A percentile compares a stretch with the other conserved stretches of the same genome.
Evolutionary conservation across 2,888 invertebrate genomes (phyloP).

Genomic region (Biston stratarius): DNA sequence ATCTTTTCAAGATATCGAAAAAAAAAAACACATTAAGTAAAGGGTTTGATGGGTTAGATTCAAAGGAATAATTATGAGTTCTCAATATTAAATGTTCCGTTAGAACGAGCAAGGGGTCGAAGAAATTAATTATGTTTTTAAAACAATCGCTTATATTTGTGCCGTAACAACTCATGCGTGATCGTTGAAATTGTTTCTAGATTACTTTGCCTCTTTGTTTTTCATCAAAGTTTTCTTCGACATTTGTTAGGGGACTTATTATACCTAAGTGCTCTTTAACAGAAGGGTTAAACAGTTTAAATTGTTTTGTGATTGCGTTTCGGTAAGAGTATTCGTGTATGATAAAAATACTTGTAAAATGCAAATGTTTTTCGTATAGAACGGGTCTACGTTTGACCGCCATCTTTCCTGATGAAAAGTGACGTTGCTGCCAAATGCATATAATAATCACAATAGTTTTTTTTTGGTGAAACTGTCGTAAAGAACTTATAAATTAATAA

Average conservation of each 20-base stretch:
- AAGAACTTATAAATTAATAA: too few relatives aligned
- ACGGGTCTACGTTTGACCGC: too few relatives aligned
- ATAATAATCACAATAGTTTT: too few relatives aligned
- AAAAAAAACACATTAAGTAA: constrained; percentile 69
- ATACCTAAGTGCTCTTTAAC: constrained; percentile 35
- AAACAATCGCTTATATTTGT: constrained; percentile 85
- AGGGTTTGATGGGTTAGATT: constrained; percentile 67
- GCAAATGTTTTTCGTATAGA: too few relatives aligned
- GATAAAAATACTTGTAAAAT: not conserved
- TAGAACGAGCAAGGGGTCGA: constrained; percentile 78
- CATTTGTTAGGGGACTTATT: constrained; percentile 47
- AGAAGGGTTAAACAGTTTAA: constrained; percentile 48
- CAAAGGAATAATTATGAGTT: constrained; percentile 85
- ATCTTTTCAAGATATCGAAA: constrained; percentile 66
- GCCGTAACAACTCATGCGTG: constrained; percentile 82
- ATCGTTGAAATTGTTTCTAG: constrained; percentile 83
- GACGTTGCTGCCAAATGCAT: too few relatives aligned
- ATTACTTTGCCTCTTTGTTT: constrained; percentile 83
- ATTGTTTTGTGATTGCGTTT: constrained; percentile 33
- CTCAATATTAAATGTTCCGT: constrained; percentile 86
- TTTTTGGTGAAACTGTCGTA: too few relatives aligned
- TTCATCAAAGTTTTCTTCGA: constrained; percentile 78
- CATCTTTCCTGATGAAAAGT: too few relatives aligned
- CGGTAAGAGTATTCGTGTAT: not conserved
- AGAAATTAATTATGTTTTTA: constrained; percentile 85